Conservation (phyloP, 2,113 vertebrate genomes). For the Miniopterus natalensis region DNA sequence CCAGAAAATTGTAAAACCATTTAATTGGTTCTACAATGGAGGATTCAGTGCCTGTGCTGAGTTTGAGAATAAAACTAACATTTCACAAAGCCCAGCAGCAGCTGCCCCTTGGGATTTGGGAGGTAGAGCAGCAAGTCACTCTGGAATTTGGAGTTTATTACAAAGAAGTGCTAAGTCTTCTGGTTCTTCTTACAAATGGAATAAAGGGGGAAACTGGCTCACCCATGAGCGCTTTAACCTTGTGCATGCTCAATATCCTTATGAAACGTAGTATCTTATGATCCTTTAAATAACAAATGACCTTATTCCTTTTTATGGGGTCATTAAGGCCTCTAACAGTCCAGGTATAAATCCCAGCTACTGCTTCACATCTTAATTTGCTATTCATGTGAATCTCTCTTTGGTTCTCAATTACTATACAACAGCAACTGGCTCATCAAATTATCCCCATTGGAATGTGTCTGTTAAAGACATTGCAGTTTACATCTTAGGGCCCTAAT, state of each 20-base stretch:
- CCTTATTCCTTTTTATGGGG: conserved; percentile 83
- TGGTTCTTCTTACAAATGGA: conserved; percentile 69
- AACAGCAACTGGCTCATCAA: conserved; percentile 82
- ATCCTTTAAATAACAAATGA: conserved; percentile 85
- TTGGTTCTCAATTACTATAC: conserved; percentile 85
- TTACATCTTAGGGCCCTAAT: conserved; percentile 86
- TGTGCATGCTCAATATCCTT: conserved; percentile 73
- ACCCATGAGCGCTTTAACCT: conserved; percentile 72
- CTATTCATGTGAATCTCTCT: conserved; percentile 82
- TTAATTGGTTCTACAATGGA: conserved; percentile 75
- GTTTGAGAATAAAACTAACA: conserved; percentile 73
- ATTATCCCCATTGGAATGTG: conserved; percentile 85
- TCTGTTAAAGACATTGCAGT: conserved; percentile 86
- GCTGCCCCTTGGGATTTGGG: conserved; percentile 66
- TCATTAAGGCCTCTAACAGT: conserved; percentile 80
- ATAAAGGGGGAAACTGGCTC: conserved; percentile 55
- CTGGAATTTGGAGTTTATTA: conserved; percentile 73
- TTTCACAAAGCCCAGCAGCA: conserved; percentile 76
- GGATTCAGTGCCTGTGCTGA: conserved; percentile 60
- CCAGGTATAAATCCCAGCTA: conserved; percentile 82
- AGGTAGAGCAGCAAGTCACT: conserved; percentile 54
- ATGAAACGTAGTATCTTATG: conserved; percentile 77
- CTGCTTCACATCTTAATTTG: conserved; percentile 85
- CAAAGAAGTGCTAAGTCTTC: conserved; percentile 63
- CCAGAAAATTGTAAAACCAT: conserved; percentile 74